Base-by-base conservation (phyloP, 2,888 invertebrate species). In the Drosophila diplacantha region DNA sequence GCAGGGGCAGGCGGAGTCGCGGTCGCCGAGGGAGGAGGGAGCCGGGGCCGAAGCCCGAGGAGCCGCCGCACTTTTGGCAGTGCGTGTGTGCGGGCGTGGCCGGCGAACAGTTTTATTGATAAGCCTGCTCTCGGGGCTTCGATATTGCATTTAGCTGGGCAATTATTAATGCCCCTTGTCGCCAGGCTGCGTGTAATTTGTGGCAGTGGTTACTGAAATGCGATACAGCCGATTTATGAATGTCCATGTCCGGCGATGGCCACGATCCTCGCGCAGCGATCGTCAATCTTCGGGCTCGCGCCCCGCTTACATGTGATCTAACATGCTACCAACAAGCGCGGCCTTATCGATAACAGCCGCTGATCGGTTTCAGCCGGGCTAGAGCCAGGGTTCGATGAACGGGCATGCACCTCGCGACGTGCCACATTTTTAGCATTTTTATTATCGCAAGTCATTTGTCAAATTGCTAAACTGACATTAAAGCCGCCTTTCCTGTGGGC, bases 381-480 rank as follows among this genome's bases (percentile, higher is more conserved):
- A 65, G 49, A 67, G 57, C 61, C 29, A 39, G 41, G 34, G 65
- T 67, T 60, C 32, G 58, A 46, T 54, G 65, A 62, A 68, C 77
- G 64, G 26, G 35, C 47, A 8, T 57, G 50, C 58, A 46, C 24
- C 51, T 49, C 35, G 43, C 61, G 29, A 55, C 68, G 34, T 60
- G 44, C 51, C 58, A 52, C 65, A 65, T 55, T 62, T 60, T 61
- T 54, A 47, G 26, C 67, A 52, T 50, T 68, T 56, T 59, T 66
- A 38, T 64, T 81, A 80, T 76, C 73, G 70, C 60, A 56, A 80
- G 76, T 80, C 81, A 80, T 80, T 80, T 80, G 80, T 80, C 80
- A 80, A 80, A 81, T 79, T 81, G 71, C 77, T 76, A 73, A 79
- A 81, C 81, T 81, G 80, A 82, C 80, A 81, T 81, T 81, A 80